These are phyloP conservation scores for Vesta saturnalis DNA, from an alignment of 2,888 invertebrate genomes.

Conservation along the genomic window DNA sequence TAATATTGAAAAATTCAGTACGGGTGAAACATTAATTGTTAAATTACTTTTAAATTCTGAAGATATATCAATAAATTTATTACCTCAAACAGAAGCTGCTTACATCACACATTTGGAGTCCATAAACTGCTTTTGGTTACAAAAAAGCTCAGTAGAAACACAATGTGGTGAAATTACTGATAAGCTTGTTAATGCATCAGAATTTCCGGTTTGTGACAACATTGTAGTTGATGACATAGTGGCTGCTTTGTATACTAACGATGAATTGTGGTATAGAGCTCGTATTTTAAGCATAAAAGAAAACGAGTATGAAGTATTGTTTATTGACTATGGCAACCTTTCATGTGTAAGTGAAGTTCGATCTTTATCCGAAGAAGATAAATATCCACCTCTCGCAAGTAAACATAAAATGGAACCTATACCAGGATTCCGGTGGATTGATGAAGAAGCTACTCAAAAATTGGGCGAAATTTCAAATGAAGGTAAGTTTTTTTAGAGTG, in stretches of 20 bases:
- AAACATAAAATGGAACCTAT: conserved; percentile 65
- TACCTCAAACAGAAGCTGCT: conserved; percentile 59
- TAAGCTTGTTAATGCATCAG: conserved; percentile 65
- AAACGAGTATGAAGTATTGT: conserved; percentile 66
- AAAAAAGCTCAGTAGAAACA: conserved; percentile 66
- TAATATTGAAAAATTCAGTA: conserved; percentile 72
- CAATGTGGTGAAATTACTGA: conserved; percentile 69
- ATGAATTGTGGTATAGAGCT: conserved; percentile 70
- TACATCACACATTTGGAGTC: conserved; percentile 73
- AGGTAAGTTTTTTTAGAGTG: too few relatives aligned
- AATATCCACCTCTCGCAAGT: conserved; percentile 66
- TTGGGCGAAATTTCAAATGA: conserved; percentile 58
- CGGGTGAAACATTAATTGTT: conserved; percentile 73
- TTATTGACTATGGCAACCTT: conserved; percentile 72
- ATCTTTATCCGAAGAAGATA: conserved; percentile 63
- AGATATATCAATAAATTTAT: conserved; percentile 71
- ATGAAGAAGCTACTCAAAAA: conserved; percentile 55
- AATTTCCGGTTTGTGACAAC: conserved; percentile 29
- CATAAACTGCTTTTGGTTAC: conserved; percentile 76
- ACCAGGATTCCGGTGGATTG: conserved; percentile 59
- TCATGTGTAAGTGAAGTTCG: conserved; percentile 66
- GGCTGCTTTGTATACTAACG: conserved; percentile 59
- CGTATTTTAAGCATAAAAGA: conserved; percentile 65
- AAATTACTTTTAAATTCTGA: conserved; percentile 70
- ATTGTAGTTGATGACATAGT: conserved; percentile 54